phyloP scores from a whole-genome alignment of 2,797 vertebrate species.

The Dermochelys coriacea region DNA sequence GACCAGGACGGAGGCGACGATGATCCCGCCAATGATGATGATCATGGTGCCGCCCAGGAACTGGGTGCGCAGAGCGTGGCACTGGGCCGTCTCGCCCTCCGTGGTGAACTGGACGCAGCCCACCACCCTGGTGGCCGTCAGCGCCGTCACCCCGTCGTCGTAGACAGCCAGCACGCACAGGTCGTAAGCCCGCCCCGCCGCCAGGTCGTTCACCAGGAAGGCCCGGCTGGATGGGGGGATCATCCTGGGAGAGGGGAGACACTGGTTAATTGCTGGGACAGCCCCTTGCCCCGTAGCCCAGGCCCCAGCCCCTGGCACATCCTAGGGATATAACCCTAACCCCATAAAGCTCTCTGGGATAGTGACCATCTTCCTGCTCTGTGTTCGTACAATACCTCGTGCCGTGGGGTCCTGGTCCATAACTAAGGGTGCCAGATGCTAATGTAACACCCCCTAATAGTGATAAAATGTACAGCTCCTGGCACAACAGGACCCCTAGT shows the following conservation, averaged over 20 bases:
- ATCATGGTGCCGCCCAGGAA: conserved; percentile 96
- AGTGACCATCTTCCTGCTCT: background rate
- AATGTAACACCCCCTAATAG: background rate
- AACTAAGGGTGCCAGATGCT: background rate
- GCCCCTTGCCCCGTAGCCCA: background rate
- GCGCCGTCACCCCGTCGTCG: conserved; percentile 56
- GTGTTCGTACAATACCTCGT: too few species aligned
- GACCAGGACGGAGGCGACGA: conserved; percentile 94
- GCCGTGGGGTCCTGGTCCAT: too few species aligned
- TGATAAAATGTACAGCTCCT: background rate
- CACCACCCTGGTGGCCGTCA: conserved; percentile 87
- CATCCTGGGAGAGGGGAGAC: conserved; percentile 70
- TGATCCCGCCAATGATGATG: conserved; percentile 96
- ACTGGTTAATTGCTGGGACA: background rate
- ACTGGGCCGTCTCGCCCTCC: conserved; percentile 85
- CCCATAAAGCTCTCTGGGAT: background rate
- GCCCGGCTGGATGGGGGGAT: conserved; percentile 70
- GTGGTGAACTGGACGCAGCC: conserved; percentile 94
- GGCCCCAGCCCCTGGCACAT: background rate
- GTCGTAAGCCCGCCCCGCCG: conserved; percentile 70
- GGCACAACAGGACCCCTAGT: background rate
- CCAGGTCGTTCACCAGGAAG: conserved; percentile 77
- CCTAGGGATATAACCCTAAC: background rate
- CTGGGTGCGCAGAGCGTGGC: conserved; percentile 90
- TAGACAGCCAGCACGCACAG: conserved; percentile 78